Base-by-base conservation (phyloP, 2,113 vertebrate genomes). In the Tetraodon nigroviridis region DNA sequence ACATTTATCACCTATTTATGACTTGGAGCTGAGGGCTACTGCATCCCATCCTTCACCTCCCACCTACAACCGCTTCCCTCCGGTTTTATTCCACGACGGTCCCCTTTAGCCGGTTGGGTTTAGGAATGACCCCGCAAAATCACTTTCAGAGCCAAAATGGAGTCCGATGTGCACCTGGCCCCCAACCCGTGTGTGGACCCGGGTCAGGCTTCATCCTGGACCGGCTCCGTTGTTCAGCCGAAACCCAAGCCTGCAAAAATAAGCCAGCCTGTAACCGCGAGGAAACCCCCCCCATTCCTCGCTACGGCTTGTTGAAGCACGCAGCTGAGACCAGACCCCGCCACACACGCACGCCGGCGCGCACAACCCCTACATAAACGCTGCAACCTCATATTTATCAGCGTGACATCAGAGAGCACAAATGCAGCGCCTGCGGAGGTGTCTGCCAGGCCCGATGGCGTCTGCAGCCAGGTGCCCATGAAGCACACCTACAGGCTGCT, bases 201-300 rank as follows among this genome's bases (percentile, higher is more conserved):
- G 17, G 51, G 61, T 80, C 45, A 54, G 56, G 47, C 55, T 61
- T 49, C 40, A 8, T 54, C 46, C 47, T 67, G 53, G 52, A 67
- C 61, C 59, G 67, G 69, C 32, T 24, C 1, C 17, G 44, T 59
- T 71, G 69, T 62, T 69, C 49, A 60, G 40, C 37, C 40, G 13
- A 69, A 79, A 72, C 15, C 6, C 51, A 78, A 20, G 20, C 32
- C 32, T 37, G 32, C 10, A 37, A 12, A 37, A 37, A 37, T 37
- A 37, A 12, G 32, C 8, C 32, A 11, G 32, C 12, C 12, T 37
- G 32, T 37, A 8, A n/a, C 55, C 27, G 58, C 42, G 27, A 67
- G 69, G 69, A 76, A 80, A 80, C 50, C 61, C 76, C 75, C 75
- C 68, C 58, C 15, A 61, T 79, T 87, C 56, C 59, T 78, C 7